Evolutionary conservation across 2,113 vertebrate genomes (phyloP).

Genomic region (Tragelaphus strepsiceros): DNA sequence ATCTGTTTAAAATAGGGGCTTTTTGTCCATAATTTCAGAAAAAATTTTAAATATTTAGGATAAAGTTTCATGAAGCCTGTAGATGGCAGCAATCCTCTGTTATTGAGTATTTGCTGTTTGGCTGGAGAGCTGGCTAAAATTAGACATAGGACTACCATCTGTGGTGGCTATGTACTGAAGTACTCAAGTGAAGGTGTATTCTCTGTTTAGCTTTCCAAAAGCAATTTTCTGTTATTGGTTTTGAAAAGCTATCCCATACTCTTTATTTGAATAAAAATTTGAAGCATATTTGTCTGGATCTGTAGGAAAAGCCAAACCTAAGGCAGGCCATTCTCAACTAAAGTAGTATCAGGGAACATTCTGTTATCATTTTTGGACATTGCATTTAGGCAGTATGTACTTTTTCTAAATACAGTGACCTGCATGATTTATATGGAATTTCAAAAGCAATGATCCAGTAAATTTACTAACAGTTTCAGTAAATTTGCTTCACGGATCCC

Average conservation of each 20-base stretch:
- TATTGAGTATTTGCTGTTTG: too few species aligned
- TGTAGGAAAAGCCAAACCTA: not conserved
- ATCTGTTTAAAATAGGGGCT: not conserved
- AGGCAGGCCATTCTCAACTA: not conserved
- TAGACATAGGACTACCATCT: too few species aligned
- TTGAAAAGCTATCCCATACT: conserved; percentile 19
- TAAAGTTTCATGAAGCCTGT: conserved; percentile 9
- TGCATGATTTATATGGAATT: not conserved
- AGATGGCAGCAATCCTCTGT: conserved; percentile 84
- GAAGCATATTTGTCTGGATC: not conserved
- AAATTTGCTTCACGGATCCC: conserved; percentile 49
- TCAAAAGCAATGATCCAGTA: conserved; percentile 37
- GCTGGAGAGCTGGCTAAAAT: too few species aligned
- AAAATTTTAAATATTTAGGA: not conserved
- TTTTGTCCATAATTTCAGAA: not conserved
- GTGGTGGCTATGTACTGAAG: not conserved
- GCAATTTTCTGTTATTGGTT: conserved; percentile 47
- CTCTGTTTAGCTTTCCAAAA: conserved; percentile 38
- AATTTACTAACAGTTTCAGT: conserved; percentile 66
- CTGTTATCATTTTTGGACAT: not conserved
- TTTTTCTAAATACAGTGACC: not conserved
- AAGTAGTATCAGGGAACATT: not conserved
- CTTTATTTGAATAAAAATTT: conserved; percentile 49
- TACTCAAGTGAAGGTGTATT: not conserved
- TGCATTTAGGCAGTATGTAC: not conserved